Percentiles rank a stretch among this genome's conserved stretches.
phyloP scores from a whole-genome alignment of 2,888 invertebrate genomes.

The Cabera pusaria region DNA sequence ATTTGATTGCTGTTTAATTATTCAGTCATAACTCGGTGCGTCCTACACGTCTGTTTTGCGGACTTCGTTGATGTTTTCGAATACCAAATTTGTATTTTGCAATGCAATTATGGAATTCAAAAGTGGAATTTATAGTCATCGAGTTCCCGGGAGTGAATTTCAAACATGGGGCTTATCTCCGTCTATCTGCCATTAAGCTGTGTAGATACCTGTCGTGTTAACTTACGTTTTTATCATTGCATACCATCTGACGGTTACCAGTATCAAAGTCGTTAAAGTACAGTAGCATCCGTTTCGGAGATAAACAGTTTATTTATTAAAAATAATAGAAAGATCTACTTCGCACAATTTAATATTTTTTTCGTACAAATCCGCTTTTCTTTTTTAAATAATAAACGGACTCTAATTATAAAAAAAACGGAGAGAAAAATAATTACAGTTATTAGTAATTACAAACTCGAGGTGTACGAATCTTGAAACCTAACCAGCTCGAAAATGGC shows the following conservation, averaged over 20 bases:
- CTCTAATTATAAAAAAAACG: slow-evolving; percentile 45
- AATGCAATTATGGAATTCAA: slow-evolving; percentile 36
- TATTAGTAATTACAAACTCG: slow-evolving; percentile 65
- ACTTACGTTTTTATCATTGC: slow-evolving; percentile 22
- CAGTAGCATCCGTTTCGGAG: slow-evolving; percentile 23
- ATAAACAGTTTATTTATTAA: slow-evolving; percentile 16
- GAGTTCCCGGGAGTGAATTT: slow-evolving; percentile 22
- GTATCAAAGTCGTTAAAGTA: slow-evolving; percentile 21
- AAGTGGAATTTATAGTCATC: slow-evolving; percentile 22
- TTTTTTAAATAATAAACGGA: slow-evolving; percentile 41
- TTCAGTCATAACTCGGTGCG: slow-evolving; percentile 59
- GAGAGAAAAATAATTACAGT: slow-evolving; percentile 57
- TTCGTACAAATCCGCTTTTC: slow-evolving; percentile 28
- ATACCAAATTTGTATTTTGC: slow-evolving; percentile 37
- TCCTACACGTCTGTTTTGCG: slow-evolving; percentile 38
- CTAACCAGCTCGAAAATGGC: slow-evolving; percentile 54
- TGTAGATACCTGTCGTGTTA: slow-evolving; percentile 19
- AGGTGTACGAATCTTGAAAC: slow-evolving; percentile 59
- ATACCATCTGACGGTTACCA: slow-evolving; percentile 23
- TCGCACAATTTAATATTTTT: slow-evolving; percentile 16
- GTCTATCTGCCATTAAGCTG: slow-evolving; percentile 25
- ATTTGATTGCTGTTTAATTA: slow-evolving; percentile 72
- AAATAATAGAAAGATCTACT: slow-evolving; percentile 10
- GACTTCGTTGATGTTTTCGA: slow-evolving; percentile 35
- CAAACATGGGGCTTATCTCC: slow-evolving; percentile 23